Conservation (phyloP, 2,113 vertebrate species). For the Patagioenas fasciata region DNA sequence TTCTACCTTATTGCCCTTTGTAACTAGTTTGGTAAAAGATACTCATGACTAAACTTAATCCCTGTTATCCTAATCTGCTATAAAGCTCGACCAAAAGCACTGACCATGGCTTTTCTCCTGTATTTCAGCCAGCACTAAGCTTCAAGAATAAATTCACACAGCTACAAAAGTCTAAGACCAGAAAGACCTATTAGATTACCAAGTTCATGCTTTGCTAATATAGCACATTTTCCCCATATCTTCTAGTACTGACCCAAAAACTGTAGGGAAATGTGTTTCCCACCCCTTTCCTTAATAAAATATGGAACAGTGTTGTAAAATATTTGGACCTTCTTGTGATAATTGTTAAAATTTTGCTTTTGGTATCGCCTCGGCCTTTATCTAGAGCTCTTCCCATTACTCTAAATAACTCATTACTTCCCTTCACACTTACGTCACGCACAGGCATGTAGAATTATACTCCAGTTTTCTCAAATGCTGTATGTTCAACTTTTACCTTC, state of each 20-base stretch:
- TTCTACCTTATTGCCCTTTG: background rate
- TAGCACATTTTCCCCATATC: background rate
- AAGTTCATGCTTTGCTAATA: background rate
- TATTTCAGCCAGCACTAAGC: background rate
- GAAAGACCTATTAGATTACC: background rate
- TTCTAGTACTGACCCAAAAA: background rate
- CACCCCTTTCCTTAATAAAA: background rate
- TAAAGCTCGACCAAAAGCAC: background rate
- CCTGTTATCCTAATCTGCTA: background rate
- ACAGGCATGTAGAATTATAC: background rate
- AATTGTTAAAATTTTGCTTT: background rate
- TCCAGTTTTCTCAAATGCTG: background rate
- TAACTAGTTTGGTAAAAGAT: background rate
- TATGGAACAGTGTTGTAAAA: background rate
- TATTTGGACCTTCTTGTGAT: background rate
- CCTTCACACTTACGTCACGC: background rate
- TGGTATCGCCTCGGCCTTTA: background rate
- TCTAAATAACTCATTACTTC: background rate
- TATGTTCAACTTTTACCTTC: background rate
- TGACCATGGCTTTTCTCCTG: background rate
- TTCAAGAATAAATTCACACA: conserved; percentile 1
- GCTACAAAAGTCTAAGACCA: background rate
- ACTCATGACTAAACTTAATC: conserved; percentile 7
- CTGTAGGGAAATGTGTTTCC: background rate
- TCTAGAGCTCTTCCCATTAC: background rate